Percentiles rank a stretch among this genome's conserved stretches.
Evolutionary conservation across 2,888 invertebrate species (phyloP).

Genomic region (Polyommatus icarus): DNA sequence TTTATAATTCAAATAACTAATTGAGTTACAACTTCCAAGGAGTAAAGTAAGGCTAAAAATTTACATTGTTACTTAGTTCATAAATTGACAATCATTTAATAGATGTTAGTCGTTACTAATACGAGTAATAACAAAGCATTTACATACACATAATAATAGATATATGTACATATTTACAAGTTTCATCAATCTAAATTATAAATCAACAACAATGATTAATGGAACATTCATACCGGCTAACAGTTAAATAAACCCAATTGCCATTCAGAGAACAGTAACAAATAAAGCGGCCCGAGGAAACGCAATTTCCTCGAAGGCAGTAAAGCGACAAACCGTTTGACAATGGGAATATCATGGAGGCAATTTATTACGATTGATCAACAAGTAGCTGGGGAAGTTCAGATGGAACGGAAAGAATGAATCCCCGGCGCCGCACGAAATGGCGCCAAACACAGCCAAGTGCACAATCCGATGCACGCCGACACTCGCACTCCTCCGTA

Average conservation of each 20-base stretch:
- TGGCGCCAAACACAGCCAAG: conserved; percentile 55
- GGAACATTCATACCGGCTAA: conserved; percentile 13
- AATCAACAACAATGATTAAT: conserved; percentile 21
- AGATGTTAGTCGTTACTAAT: background rate
- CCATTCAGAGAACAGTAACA: conserved; percentile 49
- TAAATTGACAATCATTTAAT: background rate
- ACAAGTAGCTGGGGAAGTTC: conserved; percentile 75
- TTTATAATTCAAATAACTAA: too few relatives aligned
- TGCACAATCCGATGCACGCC: conserved; percentile 61
- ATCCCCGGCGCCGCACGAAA: conserved; percentile 50
- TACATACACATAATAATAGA: background rate
- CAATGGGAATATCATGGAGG: conserved; percentile 79
- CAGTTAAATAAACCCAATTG: conserved; percentile 38
- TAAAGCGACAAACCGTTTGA: conserved; percentile 77
- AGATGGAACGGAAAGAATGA: conserved; percentile 71
- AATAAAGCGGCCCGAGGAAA: conserved; percentile 75
- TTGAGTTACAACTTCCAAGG: too few relatives aligned
- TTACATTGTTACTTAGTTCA: background rate
- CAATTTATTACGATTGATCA: conserved; percentile 80
- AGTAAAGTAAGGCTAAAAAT: too few relatives aligned
- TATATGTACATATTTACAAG: background rate
- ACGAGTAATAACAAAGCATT: background rate
- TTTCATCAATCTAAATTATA: conserved; percentile 8
- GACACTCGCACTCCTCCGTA: conserved; percentile 68
- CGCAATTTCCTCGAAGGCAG: conserved; percentile 74